Conservation (phyloP, 92 coral and sea anemone genomes). For the Epizoanthus stellaris region DNA sequence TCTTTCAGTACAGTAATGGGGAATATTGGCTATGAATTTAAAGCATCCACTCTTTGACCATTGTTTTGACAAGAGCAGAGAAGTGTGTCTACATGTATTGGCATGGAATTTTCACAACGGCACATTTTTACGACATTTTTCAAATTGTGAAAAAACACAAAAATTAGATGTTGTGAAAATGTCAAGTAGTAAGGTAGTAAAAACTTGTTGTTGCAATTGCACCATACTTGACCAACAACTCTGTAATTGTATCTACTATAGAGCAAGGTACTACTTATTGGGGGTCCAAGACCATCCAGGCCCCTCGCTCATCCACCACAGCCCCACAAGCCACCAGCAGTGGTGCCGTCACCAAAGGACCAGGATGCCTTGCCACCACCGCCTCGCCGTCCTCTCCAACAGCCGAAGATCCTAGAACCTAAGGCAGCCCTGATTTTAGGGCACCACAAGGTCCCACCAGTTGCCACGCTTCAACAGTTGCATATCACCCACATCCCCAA, state of each 20-base stretch:
- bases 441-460: conserved; percentile 88
- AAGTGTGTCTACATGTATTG: too few relatives aligned
- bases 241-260: conserved; percentile 13
- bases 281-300: conserved; percentile 77
- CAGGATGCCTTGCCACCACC: conserved; percentile 66
- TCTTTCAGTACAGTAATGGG: too few relatives aligned
- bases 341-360: conserved; percentile 55
- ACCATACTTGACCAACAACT: too few relatives aligned
- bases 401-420: conserved; percentile 89
- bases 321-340: conserved; percentile 57
- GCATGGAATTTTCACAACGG: too few relatives aligned
- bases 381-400: conserved; percentile 82
- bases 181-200: too few relatives aligned
- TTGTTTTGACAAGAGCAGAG: too few relatives aligned
- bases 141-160: too few relatives aligned
- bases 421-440: conserved; percentile 91
- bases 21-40: too few relatives aligned
- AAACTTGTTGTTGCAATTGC: background rate
- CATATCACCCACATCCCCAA: conserved; percentile 84
- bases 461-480: conserved; percentile 72
- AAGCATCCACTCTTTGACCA: too few relatives aligned
- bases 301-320: conserved; percentile 56
- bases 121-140: too few relatives aligned
- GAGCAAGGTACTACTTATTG: conserved; percentile 86
- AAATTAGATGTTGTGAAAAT: too few relatives aligned